A percentile compares a stretch with the other conserved stretches of the same genome.
Evolutionary conservation across 2,113 vertebrate species (phyloP).

Genomic region (Paraplagusia blochii): DNA sequence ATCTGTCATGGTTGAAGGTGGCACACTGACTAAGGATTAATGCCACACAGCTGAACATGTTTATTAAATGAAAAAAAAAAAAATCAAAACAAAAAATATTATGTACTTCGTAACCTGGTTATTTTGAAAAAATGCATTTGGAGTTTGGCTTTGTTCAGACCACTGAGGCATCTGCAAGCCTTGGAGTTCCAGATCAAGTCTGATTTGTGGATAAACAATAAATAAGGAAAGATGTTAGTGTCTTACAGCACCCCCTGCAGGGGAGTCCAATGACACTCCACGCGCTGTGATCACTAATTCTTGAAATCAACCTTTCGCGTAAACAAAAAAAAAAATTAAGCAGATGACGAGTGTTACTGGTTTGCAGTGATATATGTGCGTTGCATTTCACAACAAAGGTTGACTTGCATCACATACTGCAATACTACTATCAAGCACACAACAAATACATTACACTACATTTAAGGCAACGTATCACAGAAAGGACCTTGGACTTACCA

Average conservation of each 20-base stretch:
- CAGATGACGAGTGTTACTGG: background rate
- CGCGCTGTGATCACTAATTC: no score
- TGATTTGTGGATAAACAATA: constrained; percentile 36
- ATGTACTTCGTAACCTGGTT: background rate
- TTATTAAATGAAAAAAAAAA: no score
- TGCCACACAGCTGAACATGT: constrained; percentile 24
- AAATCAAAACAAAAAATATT: no score
- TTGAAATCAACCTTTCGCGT: no score
- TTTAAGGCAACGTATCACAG: constrained; percentile 66
- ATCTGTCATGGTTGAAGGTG: no score
- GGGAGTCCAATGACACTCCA: no score
- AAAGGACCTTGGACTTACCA: constrained; percentile 29
- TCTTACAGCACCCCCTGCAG: constrained; percentile 5
- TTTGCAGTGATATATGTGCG: constrained; percentile 5
- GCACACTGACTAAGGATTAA: no score
- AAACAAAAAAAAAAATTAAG: background rate
- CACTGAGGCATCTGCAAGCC: background rate
- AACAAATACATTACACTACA: constrained; percentile 39
- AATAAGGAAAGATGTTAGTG: constrained; percentile 9
- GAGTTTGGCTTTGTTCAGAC: constrained; percentile 31
- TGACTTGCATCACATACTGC: constrained; percentile 14
- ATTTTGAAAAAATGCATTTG: constrained; percentile 24
- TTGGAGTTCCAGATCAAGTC: background rate
- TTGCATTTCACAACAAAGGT: constrained; percentile 27
- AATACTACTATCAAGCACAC: constrained; percentile 30